Evolutionary conservation across 1,140 invertebrate genomes (phyloP), one percentile per base, ranked within the genome.

Genomic region (Cyclargus thomasi): DNA sequence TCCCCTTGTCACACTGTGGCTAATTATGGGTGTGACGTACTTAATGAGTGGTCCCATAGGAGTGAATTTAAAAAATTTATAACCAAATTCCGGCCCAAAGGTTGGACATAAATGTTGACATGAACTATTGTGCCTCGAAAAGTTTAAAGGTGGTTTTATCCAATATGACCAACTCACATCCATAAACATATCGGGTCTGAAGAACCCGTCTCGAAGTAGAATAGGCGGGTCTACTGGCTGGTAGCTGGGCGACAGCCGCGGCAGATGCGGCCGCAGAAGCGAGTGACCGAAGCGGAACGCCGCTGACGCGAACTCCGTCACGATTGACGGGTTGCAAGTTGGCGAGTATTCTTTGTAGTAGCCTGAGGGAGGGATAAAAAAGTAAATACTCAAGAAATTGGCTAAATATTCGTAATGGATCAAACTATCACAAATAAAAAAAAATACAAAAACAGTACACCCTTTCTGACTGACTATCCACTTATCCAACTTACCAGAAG

Each of bases 271-370:
- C 68, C 97, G 92, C n/a, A 99, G 92, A 14, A 99, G 85, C 0
- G 97, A 98, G 87, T 99, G 98, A 0, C 98, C 98, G 82, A 99
- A 98, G 67, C 97, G 92, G 89, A 95, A 98, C 0, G 97, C 97
- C 2, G 98, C 98, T 0, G 97, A 92, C 0, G 98, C 97, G 84
- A 99, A 99, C 81, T 98, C 98, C 55, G 97, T 99, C 20, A 97
- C 93, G 11, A 99, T 95, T 3, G 95, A 94, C 0, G 98, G 96
- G 80, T 99, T 97, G 81, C 98, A 98, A 1, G 94, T 94, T 0
- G 97, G 94, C 72, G 98, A 96, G 83, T 99, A 99, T 29, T 95
- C 97, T 74, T 95, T 96, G 90, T 98, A 99, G 83, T 97, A 97
- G 11, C 98, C 97, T 84, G 95, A 94, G 73, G 29, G 4, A 29